These are phyloP conservation scores for Dicranocentrus wangi DNA, from an alignment of 2,888 invertebrate species.

Conservation along the genomic window DNA sequence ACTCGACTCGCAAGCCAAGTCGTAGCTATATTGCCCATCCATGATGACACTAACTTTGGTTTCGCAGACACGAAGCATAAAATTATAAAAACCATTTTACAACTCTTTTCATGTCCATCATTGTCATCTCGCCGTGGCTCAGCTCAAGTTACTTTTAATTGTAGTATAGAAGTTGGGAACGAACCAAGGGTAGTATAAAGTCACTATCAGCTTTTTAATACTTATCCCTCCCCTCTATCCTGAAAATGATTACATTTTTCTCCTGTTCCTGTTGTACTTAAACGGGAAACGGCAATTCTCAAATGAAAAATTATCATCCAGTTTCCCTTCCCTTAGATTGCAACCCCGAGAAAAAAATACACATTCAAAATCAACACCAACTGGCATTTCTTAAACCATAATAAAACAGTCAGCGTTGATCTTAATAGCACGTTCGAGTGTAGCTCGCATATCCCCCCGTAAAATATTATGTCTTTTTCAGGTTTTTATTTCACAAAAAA, in stretches of 20 bases:
- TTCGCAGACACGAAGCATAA: too few species aligned
- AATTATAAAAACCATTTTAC: too few species aligned
- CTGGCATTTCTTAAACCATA: conserved; percentile 1
- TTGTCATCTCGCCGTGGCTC: too few species aligned
- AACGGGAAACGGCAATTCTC: conserved; percentile 1
- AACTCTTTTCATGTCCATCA: too few species aligned
- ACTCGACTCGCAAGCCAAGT: too few species aligned
- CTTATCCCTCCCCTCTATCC: neutral
- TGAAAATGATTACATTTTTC: neutral
- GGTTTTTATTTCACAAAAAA: neutral
- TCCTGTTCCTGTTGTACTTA: conserved; percentile 4
- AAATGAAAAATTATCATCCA: conserved; percentile 36
- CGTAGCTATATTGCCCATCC: too few species aligned
- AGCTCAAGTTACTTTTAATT: too few species aligned
- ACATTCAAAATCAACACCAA: conserved; percentile 27
- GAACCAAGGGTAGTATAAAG: neutral
- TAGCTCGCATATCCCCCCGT: too few species aligned
- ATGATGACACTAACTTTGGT: too few species aligned
- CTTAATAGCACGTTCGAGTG: neutral
- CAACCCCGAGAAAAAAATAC: neutral
- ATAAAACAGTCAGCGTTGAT: neutral
- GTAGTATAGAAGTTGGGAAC: too few species aligned
- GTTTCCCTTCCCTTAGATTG: too few species aligned
- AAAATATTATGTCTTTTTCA: neutral
- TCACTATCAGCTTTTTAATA: neutral